Conservation (phyloP, 2,888 invertebrate species). For the Serripes groenlandicus region DNA sequence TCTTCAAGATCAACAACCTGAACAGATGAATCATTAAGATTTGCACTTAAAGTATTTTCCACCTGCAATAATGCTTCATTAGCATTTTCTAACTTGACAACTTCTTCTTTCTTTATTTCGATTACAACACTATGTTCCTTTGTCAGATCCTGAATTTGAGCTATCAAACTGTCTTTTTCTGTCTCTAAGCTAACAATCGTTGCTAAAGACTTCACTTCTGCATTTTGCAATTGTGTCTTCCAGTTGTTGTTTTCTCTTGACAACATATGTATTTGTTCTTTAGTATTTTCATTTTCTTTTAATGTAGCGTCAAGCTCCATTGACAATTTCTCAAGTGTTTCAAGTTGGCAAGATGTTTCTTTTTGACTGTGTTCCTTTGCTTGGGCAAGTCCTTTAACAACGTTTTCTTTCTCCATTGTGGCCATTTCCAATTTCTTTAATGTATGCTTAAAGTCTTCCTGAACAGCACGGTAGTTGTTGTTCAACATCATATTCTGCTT, state of each 20-base stretch:
- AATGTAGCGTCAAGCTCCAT: neutral
- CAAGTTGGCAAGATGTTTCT: neutral
- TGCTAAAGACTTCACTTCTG: slow-evolving; percentile 62
- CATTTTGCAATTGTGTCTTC: slow-evolving; percentile 57
- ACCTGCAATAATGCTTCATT: neutral
- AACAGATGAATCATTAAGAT: neutral
- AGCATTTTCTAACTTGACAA: neutral
- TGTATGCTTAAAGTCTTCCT: slow-evolving; percentile 23
- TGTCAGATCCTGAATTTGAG: slow-evolving; percentile 43
- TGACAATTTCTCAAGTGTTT: neutral
- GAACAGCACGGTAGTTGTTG: slow-evolving; percentile 39
- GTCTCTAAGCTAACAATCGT: slow-evolving; percentile 51
- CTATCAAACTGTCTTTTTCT: slow-evolving; percentile 59
- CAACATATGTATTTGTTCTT: slow-evolving; percentile 24
- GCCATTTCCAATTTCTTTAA: neutral
- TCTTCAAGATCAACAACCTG: slow-evolving; percentile 29
- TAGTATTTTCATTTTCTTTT: neutral
- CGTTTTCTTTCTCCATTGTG: neutral
- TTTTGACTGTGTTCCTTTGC: slow-evolving; percentile 5
- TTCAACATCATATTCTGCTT: slow-evolving; percentile 57
- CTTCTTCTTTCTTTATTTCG: neutral
- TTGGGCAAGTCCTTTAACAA: neutral
- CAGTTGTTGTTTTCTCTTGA: slow-evolving; percentile 37
- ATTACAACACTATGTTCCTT: too few relatives aligned
- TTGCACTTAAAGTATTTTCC: slow-evolving; percentile 8